A percentile compares a stretch with the other conserved stretches of the same genome.
Conservation (phyloP, 2,797 vertebrate genomes). For the Nannoperca obscura region DNA sequence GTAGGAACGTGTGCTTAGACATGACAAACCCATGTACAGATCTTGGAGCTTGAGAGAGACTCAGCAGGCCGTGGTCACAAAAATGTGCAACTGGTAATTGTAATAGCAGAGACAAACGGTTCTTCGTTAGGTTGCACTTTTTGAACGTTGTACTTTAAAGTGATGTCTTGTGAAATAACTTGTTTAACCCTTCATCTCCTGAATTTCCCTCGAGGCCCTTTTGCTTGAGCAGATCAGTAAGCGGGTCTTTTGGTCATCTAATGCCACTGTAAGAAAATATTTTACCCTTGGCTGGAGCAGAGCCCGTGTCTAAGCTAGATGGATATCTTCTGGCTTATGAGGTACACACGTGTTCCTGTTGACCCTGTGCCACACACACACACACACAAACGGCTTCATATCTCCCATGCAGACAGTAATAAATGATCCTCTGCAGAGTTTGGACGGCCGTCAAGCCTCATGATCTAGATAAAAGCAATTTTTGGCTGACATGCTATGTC, state of each 20-base stretch:
- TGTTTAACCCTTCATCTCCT: slow-evolving; percentile 1
- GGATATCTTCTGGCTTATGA: slow-evolving; percentile 45
- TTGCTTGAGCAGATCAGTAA: slow-evolving; percentile 16
- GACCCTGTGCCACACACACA: neutral
- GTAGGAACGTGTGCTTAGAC: neutral
- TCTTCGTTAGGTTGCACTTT: neutral
- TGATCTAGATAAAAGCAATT: slow-evolving; percentile 63
- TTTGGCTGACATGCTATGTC: slow-evolving; percentile 40
- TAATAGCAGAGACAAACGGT: neutral
- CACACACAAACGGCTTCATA: too few species aligned
- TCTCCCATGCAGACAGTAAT: too few species aligned
- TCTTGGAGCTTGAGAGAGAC: neutral
- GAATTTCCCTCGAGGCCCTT: slow-evolving; percentile 39
- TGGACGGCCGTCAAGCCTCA: slow-evolving; percentile 42
- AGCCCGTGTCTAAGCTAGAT: slow-evolving; percentile 36
- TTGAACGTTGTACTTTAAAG: slow-evolving; percentile 12
- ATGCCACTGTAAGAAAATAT: slow-evolving; percentile 31
- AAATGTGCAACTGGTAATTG: slow-evolving; percentile 10
- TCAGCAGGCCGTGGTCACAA: neutral
- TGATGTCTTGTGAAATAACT: slow-evolving; percentile 8
- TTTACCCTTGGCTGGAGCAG: slow-evolving; percentile 46
- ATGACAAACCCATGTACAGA: neutral
- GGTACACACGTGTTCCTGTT: slow-evolving; percentile 23
- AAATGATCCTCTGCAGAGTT: slow-evolving; percentile 47
- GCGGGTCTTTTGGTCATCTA: slow-evolving; percentile 11